phyloP scores from a whole-genome alignment of 2,113 vertebrate genomes.

The Promerops cafer region DNA sequence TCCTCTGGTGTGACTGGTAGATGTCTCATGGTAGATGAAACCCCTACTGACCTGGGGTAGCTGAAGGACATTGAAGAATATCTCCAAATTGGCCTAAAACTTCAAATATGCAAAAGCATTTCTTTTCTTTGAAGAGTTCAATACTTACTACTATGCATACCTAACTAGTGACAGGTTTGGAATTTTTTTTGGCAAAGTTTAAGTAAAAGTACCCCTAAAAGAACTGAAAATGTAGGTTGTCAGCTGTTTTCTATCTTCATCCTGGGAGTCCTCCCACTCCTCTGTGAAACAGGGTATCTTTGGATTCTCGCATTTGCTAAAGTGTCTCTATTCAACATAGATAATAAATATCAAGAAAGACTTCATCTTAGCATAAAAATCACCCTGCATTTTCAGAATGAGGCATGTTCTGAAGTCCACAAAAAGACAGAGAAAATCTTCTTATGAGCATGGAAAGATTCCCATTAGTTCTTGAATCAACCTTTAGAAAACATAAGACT shows the following conservation, averaged over 20 bases:
- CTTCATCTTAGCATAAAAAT: not conserved
- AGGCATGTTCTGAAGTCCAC: not conserved
- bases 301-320: not conserved
- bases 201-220: not conserved
- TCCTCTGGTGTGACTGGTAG: not conserved
- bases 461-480: not conserved
- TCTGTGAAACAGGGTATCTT: not conserved
- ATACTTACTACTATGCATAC: not conserved
- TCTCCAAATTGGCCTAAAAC: not conserved
- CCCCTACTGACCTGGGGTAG: not conserved
- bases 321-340: not conserved
- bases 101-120: not conserved
- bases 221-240: not conserved
- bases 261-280: not conserved
- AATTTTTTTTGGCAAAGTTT: not conserved
- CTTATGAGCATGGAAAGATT: not conserved
- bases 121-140: not conserved
- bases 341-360: not conserved
- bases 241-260: not conserved
- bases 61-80: not conserved
- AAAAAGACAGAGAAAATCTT: not conserved
- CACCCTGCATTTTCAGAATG: not conserved
- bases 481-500: not conserved
- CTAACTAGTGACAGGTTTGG: not conserved
- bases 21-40: not conserved